Evolutionary conservation across 37 sponge, comb jelly and placozoan species (phyloP), one percentile per base, ranked within the genome.

Genomic region (Trichoplax adhaerens): DNA sequence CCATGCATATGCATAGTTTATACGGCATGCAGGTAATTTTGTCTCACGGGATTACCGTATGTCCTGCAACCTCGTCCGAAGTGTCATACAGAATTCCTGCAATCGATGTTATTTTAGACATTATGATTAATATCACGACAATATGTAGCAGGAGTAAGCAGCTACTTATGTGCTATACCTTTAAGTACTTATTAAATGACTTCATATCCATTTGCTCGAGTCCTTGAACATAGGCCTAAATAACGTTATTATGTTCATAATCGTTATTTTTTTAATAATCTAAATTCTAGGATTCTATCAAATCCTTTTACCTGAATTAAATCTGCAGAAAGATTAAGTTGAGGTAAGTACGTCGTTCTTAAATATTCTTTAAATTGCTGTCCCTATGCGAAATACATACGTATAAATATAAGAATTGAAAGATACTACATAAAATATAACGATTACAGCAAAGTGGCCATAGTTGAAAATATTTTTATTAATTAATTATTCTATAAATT

Each of bases 261-360:
- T 74, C 5, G 72, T n/a, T 66, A 6, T 10, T 6, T 10, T 5
- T 5, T 6, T 7, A 8, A 5, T n/a, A 3, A 5, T 46, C n/a
- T 68, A 55, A n/a, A 48, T 3, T 29, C 29, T 29, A 29, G 29
- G 29, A 4, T 68, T n/a, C 12, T 55, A n/a, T 68, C n/a, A 68
- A 3, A 68, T 2, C 2, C 50, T 55, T 55, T 48, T 71, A 85
- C 86, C 72, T 85, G 79, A 29, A 48, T 74, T 50, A 81, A 50
- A 5, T 68, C 66, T 1, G 82, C 76, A 51, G 83, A 55, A 48
- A 86, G 54, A 2, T 83, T 49, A 49, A 86, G 47, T 2, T 76
- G 77, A 0, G 83, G 76, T 4, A 86, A 72, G 80, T 79, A 86
- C 1, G 56, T 52, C 55, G n/a, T 70, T 69, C 79, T 76, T 0